A percentile compares a stretch with the other conserved stretches of the same genome.
Evolutionary conservation across 2,113 vertebrate species (phyloP).

Genomic region (Hippopotamus amphibius): DNA sequence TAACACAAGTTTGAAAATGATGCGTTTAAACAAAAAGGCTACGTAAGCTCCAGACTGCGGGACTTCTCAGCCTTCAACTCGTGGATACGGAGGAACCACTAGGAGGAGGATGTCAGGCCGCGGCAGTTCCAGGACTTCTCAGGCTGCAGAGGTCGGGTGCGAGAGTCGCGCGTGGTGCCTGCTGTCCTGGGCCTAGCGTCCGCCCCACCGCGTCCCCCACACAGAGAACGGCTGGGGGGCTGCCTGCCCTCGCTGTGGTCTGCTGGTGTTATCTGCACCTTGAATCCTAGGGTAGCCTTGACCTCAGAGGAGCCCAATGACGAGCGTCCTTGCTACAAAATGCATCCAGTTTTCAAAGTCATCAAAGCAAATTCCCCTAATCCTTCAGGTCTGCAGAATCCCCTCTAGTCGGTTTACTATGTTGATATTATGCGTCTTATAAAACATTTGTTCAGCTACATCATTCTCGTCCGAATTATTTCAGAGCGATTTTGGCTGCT

Average conservation of each 20-base stretch:
- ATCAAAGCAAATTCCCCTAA: background rate
- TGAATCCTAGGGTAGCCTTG: fast-evolving
- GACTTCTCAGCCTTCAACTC: background rate
- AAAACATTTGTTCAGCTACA: background rate
- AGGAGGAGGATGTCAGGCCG: fast-evolving
- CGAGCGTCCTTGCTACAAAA: background rate
- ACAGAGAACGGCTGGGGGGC: fast-evolving
- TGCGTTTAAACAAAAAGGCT: background rate
- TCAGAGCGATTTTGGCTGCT: background rate
- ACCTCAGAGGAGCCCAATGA: background rate
- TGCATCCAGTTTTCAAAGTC: background rate
- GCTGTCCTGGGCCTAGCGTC: background rate
- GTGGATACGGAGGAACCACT: too few species aligned
- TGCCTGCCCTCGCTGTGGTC: fast-evolving
- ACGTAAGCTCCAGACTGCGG: fast-evolving
- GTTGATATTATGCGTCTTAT: background rate
- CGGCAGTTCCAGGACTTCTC: fast-evolving
- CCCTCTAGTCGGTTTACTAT: background rate
- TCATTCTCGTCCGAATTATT: background rate
- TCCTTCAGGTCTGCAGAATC: background rate
- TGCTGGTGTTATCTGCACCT: fast-evolving
- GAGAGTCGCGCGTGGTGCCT: fast-evolving
- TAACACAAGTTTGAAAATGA: background rate
- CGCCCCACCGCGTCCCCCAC: fast-evolving
- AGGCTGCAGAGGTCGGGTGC: background rate